Evolutionary conservation across 2,888 invertebrate species (phyloP), one percentile per base, ranked within the genome.

Genomic region (Drosophila kambysellisi): DNA sequence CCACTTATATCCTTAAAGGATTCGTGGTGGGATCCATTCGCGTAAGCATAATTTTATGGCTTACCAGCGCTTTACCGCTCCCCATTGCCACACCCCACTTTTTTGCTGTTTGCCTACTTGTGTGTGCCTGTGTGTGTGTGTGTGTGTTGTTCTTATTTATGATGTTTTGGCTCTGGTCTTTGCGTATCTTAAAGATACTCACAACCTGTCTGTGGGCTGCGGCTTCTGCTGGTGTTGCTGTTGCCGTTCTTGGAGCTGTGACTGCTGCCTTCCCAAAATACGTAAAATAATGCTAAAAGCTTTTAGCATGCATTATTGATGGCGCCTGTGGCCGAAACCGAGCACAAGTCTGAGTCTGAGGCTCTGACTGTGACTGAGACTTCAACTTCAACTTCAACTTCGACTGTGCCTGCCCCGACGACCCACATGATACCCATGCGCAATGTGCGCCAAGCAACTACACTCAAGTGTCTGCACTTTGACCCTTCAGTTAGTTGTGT

Each of bases 221-320:
- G 70, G 70, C 59, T 32, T 37, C 54, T 53, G 56, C 37, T 64
- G 29, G 54, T 33, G 29, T 7, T 25, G 30, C 50, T 56, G 54
- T 35, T n/a, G 41, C 69, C 41, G 50, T 11, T 62, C 53, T n/a
- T n/a, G n/a, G 3, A 20, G 39, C 52, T 65, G 46, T 57, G 50
- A 46, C 51, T 32, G 17, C 67, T 73, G 76, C 65, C 70, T 79
- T 65, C 54, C 77, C 75, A 75, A 80, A 87, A 84, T 89, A 82
- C 86, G 83, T 81, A 86, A 90, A 89, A 91, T 91, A 89, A 92
- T 92, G 88, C 89, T 89, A 91, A 91, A 92, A 92, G 91, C 91
- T 92, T 92, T 92, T 92, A 92, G 90, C 82, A 91, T 92, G 76
- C 89, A 92, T 92, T 89, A 92, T 92, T 91, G 82, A 91, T 91